Conservation (phyloP, 2,797 vertebrate genomes). For the Sphenopsis melanotis region DNA sequence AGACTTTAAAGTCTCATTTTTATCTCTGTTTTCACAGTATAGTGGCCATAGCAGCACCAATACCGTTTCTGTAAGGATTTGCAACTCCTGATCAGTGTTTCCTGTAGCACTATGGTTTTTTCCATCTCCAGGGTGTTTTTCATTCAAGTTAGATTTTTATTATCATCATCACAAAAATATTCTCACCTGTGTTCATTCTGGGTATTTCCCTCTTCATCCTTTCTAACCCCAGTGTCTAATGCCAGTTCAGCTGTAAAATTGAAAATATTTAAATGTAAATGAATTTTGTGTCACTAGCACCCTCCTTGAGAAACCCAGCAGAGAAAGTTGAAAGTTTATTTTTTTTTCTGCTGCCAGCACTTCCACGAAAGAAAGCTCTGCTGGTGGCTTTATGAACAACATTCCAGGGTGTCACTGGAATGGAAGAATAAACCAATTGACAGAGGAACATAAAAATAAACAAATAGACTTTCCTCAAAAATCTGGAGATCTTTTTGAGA, state of each 20-base stretch:
- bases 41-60: not conserved
- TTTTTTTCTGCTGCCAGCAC: not conserved
- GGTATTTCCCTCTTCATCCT: not conserved
- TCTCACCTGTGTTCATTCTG: not conserved
- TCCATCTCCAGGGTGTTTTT: not conserved
- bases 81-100: not conserved
- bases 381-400: not conserved
- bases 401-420: not conserved
- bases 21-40: not conserved
- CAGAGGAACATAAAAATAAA: not conserved
- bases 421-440: not conserved
- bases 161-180: not conserved
- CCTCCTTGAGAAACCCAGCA: not conserved
- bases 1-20: not conserved
- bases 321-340: not conserved
- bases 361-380: not conserved
- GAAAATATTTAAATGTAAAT: conserved; percentile 7
- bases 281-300: not conserved
- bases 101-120: fast-evolving
- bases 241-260: not conserved
- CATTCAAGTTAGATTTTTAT: not conserved
- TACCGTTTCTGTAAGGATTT: not conserved
- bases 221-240: not conserved
- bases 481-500: not conserved
- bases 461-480: not conserved